Evolutionary conservation across 2,113 vertebrate genomes (phyloP).

Genomic region (Ctenomys sociabilis): DNA sequence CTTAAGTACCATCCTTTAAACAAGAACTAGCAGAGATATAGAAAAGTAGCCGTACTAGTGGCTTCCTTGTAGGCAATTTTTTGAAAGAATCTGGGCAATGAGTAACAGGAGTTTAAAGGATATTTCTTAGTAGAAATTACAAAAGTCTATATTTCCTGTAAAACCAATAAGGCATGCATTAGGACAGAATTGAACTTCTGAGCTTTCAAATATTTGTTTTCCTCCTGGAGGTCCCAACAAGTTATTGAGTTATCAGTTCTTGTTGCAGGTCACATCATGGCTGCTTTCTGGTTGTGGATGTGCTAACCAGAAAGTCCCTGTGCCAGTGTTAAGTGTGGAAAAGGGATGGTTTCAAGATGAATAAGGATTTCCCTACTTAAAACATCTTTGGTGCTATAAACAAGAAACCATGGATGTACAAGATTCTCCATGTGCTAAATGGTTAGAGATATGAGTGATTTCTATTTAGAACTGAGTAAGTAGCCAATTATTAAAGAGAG

Average conservation of each 20-base stretch:
- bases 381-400: background rate
- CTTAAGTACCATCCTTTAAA: background rate
- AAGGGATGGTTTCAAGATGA: background rate
- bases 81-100: background rate
- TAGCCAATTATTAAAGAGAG: background rate
- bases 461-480: background rate
- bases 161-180: background rate
- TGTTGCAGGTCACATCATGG: background rate
- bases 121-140: slow-evolving; percentile 33
- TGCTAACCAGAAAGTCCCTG: background rate
- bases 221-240: background rate
- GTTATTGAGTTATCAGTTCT: background rate
- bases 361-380: background rate
- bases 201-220: background rate
- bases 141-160: slow-evolving; percentile 20
- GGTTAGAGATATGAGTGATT: background rate
- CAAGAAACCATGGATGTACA: background rate
- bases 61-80: background rate
- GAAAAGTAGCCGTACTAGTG: background rate
- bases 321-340: background rate
- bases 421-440: background rate
- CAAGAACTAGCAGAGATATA: background rate
- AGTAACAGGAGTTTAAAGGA: background rate
- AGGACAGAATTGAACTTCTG: background rate
- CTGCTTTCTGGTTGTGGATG: background rate